Conservation (phyloP, 2,797 vertebrate species). For the Halcyon chelicuti region DNA sequence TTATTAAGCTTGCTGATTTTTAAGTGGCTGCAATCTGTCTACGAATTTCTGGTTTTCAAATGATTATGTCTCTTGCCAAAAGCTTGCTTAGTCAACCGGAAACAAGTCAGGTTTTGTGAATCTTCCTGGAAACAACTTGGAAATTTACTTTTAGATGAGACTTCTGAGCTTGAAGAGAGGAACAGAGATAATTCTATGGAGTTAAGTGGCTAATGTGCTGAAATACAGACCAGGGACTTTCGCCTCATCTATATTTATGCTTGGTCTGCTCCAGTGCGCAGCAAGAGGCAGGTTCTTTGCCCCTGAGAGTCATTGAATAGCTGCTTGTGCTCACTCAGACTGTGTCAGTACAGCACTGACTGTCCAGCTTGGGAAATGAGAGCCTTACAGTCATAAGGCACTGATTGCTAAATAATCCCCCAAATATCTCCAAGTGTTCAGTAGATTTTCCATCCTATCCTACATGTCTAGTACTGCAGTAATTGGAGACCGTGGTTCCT, state of each 20-base stretch:
- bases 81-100: not conserved
- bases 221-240: not conserved
- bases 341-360: not conserved
- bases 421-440: not conserved
- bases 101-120: not conserved
- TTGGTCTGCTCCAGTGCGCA: not conserved
- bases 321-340: not conserved
- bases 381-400: not conserved
- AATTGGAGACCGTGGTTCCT: not conserved
- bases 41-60: not conserved
- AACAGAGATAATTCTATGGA: not conserved
- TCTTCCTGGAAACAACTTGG: not conserved
- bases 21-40: not conserved
- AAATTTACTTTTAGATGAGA: not conserved
- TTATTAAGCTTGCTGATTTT: not conserved
- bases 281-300: not conserved
- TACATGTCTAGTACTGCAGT: not conserved
- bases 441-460: not conserved
- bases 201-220: not conserved
- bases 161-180: not conserved
- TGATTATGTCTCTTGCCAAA: not conserved
- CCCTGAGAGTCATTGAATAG: not conserved
- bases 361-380: not conserved
- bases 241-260: not conserved
- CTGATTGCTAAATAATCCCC: not conserved